phyloP scores from a whole-genome alignment of 2,797 vertebrate genomes.

The Amazonetta brasiliensis region DNA sequence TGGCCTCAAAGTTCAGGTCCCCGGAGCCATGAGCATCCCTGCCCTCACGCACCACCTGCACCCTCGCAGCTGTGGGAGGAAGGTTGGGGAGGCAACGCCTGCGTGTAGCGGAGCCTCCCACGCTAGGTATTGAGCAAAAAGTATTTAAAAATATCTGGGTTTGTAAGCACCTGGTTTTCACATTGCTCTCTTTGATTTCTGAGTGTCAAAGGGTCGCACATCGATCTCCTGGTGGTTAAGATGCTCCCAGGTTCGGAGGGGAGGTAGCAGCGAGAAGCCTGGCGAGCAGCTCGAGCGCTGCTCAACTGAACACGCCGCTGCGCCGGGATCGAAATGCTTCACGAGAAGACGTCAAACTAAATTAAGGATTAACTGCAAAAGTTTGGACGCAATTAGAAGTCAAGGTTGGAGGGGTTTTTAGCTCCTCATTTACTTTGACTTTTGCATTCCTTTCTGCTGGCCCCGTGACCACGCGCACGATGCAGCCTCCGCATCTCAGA shows the following conservation, averaged over 20 bases:
- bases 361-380: background rate
- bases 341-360: background rate
- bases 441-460: accelerated
- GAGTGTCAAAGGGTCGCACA: background rate
- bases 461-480: accelerated
- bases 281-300: background rate
- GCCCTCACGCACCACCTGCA: background rate
- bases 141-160: background rate
- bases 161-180: background rate
- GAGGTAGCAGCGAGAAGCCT: background rate
- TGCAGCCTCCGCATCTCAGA: background rate
- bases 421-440: background rate
- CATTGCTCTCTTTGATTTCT: background rate
- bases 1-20: background rate
- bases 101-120: background rate
- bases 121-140: background rate
- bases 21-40: background rate
- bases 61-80: background rate
- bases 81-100: background rate
- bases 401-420: background rate
- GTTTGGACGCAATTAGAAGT: background rate
- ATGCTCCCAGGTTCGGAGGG: background rate
- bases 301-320: accelerated
- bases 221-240: background rate
- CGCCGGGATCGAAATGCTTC: background rate